Base-by-base conservation (phyloP, 2,797 vertebrate genomes). In the Artibeus lituratus region DNA sequence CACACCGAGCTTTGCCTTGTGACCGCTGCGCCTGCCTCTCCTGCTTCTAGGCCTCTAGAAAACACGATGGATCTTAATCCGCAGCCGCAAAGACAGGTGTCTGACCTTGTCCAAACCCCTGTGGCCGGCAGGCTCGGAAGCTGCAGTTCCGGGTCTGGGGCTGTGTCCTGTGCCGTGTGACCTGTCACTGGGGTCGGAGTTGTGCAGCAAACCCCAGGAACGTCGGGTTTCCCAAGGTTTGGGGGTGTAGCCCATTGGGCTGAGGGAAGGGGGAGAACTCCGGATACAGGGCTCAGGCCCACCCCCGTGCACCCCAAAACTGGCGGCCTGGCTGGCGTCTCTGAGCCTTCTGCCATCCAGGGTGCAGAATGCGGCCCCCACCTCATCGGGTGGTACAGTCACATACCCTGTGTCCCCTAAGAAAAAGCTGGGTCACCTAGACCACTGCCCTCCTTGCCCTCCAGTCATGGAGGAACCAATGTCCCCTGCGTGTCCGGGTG, bases 241-340 rank as follows among this genome's bases (percentile, higher is more conserved):
- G 22, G 21, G 15, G 49, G 22, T 22, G 12, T 21, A 15, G 16
- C 32, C 19, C 7, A 7, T 7, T 29, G 7, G 2, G 15, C 29
- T 7, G 10, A 49, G 8, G 12, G 2, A 37, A 67, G 47, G n/a
- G 10, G 37, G 14, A 3, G 29, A 7, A 7, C 24, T 1, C 10
- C 15, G 37, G 24, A 10, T 26, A 0, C n/a, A 21, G 15, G 59
- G 24, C 37, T 47, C 32, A 35, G 49, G 53, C 2, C 0, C 0
- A 29, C 59, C 35, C 37, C 53, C 3, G 5, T 37, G 7, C 18
- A 0, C 1, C n/a, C 15, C 15, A 3, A 21, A 55, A 29, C n/a
- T 1, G 3, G 24, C 11, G 59, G 29, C 26, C 57, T 6, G 59
- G 12, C 26, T 62, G 59, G 29, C 15, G 59, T 62, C 59, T 10